phyloP scores from a whole-genome alignment of 2,797 vertebrate species.

The Karalla daura region DNA sequence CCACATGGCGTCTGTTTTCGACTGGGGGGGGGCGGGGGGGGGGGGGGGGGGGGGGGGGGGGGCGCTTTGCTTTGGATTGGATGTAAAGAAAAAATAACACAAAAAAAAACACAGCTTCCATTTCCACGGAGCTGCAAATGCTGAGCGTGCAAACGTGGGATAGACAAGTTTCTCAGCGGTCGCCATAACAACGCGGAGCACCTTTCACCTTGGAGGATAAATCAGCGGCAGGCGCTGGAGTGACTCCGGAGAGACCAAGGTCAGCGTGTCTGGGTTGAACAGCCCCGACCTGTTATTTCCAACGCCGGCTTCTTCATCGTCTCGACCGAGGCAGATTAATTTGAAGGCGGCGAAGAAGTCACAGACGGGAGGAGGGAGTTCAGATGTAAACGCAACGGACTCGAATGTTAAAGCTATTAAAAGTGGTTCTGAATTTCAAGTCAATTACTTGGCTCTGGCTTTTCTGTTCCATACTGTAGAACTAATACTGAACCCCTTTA shows the following conservation, averaged over 20 bases:
- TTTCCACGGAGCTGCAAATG: slow-evolving; percentile 47
- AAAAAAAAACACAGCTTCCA: slow-evolving; percentile 55
- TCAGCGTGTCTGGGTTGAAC: slow-evolving; percentile 3
- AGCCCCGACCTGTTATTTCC: not conserved
- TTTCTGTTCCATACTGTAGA: too few relatives aligned
- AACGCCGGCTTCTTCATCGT: not conserved
- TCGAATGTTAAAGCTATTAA: too few relatives aligned
- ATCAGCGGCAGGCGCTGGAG: slow-evolving; percentile 30
- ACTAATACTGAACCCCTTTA: too few relatives aligned
- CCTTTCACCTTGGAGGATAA: slow-evolving; percentile 56
- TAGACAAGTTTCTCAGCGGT: slow-evolving; percentile 54
- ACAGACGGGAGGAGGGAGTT: too few relatives aligned
- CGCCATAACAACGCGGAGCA: slow-evolving; percentile 56
- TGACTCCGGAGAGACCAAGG: not conserved
- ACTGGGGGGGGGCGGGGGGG: too few relatives aligned
- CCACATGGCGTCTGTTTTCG: slow-evolving; percentile 78
- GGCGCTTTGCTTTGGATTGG: slow-evolving; percentile 39
- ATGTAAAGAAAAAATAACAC: too few relatives aligned
- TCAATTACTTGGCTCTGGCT: too few relatives aligned
- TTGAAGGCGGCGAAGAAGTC: too few relatives aligned
- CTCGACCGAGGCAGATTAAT: not conserved
- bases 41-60: too few relatives aligned
- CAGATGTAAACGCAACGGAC: too few relatives aligned
- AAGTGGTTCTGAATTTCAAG: too few relatives aligned
- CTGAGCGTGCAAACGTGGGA: slow-evolving; percentile 43